These are phyloP conservation scores for Phyllotis vaccarum DNA, from an alignment of 2,797 vertebrate genomes.

Conservation along the genomic window DNA sequence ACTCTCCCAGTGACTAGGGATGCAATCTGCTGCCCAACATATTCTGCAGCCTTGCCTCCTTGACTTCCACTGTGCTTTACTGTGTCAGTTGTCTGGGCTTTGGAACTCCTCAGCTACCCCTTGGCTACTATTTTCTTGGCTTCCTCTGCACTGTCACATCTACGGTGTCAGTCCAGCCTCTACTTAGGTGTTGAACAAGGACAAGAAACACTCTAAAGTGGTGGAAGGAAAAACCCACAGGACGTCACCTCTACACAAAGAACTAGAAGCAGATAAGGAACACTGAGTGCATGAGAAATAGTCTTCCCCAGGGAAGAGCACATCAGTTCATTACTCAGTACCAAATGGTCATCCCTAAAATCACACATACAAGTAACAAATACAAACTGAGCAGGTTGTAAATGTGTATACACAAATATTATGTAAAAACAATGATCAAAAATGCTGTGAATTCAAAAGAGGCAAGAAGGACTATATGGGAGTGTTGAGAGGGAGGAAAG, in stretches of 20 bases:
- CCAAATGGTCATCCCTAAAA: background rate
- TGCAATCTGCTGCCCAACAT: background rate
- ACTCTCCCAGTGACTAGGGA: background rate
- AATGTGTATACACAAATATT: fast-evolving
- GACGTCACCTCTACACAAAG: background rate
- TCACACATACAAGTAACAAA: background rate
- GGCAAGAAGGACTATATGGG: no score
- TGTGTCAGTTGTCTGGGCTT: background rate
- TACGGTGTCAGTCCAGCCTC: background rate
- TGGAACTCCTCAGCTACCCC: no score
- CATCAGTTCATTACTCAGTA: background rate
- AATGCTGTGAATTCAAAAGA: background rate
- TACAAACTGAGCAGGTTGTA: background rate
- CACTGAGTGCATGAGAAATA: background rate
- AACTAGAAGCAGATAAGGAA: background rate
- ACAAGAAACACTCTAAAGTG: background rate
- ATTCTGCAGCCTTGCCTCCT: background rate
- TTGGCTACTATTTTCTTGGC: background rate
- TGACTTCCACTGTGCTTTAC: background rate
- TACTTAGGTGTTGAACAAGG: background rate
- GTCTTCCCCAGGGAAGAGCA: background rate
- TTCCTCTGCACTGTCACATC: background rate
- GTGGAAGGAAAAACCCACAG: background rate
- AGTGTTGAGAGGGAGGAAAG: background rate
- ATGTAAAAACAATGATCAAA: background rate